A percentile compares a stretch with the other conserved stretches of the same genome.
Evolutionary conservation across 37 sponge, comb jelly and placozoan species (phyloP).

Genomic region (Diacarnus erythraeanus): DNA sequence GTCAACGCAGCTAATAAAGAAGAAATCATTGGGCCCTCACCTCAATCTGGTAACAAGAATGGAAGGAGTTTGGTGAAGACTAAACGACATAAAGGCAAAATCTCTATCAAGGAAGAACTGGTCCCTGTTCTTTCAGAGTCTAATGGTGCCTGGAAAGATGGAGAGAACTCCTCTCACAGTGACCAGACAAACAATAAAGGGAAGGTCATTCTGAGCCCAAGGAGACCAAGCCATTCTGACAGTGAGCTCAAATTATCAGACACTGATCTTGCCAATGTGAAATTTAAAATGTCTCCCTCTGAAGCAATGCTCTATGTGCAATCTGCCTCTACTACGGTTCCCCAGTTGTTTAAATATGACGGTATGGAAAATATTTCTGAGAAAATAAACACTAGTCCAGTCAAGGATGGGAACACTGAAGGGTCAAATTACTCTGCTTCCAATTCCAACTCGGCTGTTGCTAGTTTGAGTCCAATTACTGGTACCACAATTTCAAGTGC

Average conservation of each 20-base stretch:
- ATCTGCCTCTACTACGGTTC: slow-evolving; percentile 10
- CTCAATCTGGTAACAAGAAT: neutral
- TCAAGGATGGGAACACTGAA: no score
- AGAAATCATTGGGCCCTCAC: neutral
- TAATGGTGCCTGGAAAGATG: neutral
- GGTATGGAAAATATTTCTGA: slow-evolving; percentile 29
- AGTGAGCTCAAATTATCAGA: slow-evolving; percentile 23
- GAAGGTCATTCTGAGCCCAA: neutral
- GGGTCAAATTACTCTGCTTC: neutral
- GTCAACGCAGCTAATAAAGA: neutral
- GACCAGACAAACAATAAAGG: neutral
- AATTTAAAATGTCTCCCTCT: slow-evolving; percentile 38
- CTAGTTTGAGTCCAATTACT: neutral
- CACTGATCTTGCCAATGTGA: slow-evolving; percentile 49
- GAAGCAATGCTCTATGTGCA: slow-evolving; percentile 28
- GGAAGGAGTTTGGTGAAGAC: neutral
- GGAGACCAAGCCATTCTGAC: neutral
- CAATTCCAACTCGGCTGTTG: neutral
- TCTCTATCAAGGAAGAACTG: neutral
- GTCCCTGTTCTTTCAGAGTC: neutral
- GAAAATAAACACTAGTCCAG: neutral
- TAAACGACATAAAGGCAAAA: neutral
- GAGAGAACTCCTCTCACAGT: neutral
- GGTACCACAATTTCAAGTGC: neutral
- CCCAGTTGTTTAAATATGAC: slow-evolving; percentile 48